Evolutionary conservation across 2,888 invertebrate species (phyloP).

Genomic region (Cryptocephalus primarius): DNA sequence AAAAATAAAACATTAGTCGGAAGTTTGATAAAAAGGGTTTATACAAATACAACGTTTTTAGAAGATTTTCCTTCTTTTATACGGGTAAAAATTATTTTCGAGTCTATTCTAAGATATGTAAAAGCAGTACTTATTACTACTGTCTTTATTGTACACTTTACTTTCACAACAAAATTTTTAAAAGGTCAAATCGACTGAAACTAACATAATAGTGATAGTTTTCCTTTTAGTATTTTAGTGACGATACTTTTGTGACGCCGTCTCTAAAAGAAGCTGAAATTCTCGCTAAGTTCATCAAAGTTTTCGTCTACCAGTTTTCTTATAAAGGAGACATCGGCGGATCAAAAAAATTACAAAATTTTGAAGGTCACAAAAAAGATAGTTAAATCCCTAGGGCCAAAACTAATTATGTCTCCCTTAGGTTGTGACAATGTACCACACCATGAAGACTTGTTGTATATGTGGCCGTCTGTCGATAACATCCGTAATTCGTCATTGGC

Average conservation of each 20-base stretch:
- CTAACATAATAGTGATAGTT: not conserved
- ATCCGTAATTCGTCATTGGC: conserved; percentile 1
- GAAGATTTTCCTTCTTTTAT: not conserved
- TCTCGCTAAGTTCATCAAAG: not conserved
- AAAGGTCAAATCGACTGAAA: not conserved
- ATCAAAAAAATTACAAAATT: not conserved
- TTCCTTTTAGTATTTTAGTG: conserved; percentile 3
- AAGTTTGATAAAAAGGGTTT: not conserved
- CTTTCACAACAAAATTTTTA: too few relatives aligned
- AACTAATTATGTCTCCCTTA: not conserved
- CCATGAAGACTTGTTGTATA: conserved; percentile 5
- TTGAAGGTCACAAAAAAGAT: too few relatives aligned
- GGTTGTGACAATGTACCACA: conserved; percentile 5
- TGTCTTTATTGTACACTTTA: too few relatives aligned
- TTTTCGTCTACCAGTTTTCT: conserved; percentile 6
- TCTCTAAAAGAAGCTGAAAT: conserved; percentile 5
- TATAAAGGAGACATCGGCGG: conserved; percentile 5
- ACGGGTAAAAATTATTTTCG: too few relatives aligned
- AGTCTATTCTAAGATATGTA: too few relatives aligned
- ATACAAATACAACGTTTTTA: not conserved
- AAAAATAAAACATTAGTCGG: not conserved
- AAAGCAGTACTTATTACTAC: too few relatives aligned
- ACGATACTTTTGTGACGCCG: conserved; percentile 4
- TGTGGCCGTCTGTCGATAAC: conserved; percentile 2
- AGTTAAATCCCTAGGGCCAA: too few relatives aligned